Conservation (phyloP, 2,888 invertebrate genomes). For the Monochamus alternatus region DNA sequence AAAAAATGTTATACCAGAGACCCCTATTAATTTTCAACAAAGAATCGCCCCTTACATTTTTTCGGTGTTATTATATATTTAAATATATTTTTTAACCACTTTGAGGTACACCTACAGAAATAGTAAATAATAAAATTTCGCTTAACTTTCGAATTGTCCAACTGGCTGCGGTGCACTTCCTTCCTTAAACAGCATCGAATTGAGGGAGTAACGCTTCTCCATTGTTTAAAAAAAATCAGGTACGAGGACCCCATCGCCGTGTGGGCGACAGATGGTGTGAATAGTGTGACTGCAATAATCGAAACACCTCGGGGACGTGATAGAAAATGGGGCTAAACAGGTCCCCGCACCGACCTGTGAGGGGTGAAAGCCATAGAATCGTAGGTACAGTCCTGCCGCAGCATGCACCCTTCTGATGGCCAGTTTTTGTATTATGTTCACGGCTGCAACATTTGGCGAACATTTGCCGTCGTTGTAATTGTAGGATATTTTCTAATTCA, state of each 20-base stretch:
- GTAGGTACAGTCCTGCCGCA: constrained; percentile 39
- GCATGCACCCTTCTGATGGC: constrained; percentile 47
- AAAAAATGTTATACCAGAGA: no score
- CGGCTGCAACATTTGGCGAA: constrained; percentile 59
- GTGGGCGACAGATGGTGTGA: constrained; percentile 69
- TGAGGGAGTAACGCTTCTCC: not conserved
- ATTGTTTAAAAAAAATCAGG: constrained; percentile 50
- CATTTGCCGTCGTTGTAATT: constrained; percentile 56
- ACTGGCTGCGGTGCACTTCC: not conserved
- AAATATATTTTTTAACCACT: no score
- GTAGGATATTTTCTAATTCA: constrained; percentile 48
- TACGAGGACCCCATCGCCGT: constrained; percentile 46
- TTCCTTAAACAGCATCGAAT: not conserved
- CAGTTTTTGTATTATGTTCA: constrained; percentile 58
- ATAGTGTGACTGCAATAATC: constrained; percentile 66
- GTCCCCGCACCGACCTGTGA: constrained; percentile 56
- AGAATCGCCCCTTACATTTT: no score
- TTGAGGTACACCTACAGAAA: no score
- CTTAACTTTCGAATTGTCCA: not conserved
- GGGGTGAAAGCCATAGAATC: constrained; percentile 44
- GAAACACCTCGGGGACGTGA: constrained; percentile 68
- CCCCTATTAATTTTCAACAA: no score
- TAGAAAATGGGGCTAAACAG: constrained; percentile 62
- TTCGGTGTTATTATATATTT: no score
- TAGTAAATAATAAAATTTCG: not conserved